These are phyloP conservation scores for Anorthoa munda DNA, from an alignment of 2,888 invertebrate genomes.

Conservation along the genomic window DNA sequence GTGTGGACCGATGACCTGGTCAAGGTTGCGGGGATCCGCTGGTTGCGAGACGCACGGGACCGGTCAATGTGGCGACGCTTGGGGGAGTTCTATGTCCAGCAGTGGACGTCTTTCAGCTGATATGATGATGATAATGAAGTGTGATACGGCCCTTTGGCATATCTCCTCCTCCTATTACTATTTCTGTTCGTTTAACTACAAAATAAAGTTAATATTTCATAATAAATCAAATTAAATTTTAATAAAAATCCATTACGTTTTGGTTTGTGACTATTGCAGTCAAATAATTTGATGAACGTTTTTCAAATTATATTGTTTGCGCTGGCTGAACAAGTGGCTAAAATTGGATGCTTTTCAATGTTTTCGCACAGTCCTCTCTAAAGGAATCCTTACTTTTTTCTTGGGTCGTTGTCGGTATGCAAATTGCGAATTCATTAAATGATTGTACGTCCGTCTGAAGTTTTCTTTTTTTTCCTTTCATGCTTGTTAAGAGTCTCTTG, in stretches of 20 bases:
- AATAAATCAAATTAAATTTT: conserved; percentile 19
- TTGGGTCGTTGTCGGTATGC: conserved; percentile 84
- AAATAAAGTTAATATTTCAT: background rate
- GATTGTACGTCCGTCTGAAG: conserved; percentile 83
- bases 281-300: conserved; percentile 35
- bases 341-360: background rate
- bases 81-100: too few species aligned
- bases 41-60: too few species aligned
- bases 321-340: background rate
- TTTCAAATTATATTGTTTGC: conserved; percentile 28
- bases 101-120: too few species aligned
- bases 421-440: conserved; percentile 89
- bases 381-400: conserved; percentile 75
- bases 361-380: conserved; percentile 67
- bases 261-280: conserved; percentile 24
- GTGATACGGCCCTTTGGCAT: background rate
- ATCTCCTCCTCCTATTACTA: background rate
- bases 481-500: conserved; percentile 84
- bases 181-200: background rate
- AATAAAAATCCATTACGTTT: conserved; percentile 7
- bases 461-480: conserved; percentile 76
- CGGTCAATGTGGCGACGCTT: too few species aligned
- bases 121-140: too few species aligned
- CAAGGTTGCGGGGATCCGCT: too few species aligned
- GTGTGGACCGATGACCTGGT: too few species aligned